Base-by-base conservation (phyloP, 2,113 vertebrate species). In the Psittacula cyanocephala region DNA sequence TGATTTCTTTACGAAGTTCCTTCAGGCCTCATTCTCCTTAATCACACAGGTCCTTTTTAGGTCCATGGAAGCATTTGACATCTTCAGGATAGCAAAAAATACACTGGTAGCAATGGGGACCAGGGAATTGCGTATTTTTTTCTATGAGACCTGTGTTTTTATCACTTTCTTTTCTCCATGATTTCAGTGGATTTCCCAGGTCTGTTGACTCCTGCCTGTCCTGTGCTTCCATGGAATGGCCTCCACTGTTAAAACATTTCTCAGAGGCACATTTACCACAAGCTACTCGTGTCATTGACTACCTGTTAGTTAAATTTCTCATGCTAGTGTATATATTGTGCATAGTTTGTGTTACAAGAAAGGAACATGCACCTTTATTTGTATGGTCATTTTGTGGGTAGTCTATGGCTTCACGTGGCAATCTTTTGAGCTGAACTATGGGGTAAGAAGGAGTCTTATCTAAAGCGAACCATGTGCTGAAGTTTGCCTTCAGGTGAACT, bases 401-500 rank as follows among this genome's bases (percentile, higher is more conserved):
- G 41, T 50, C 43, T 64, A 2, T 35, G 81, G 46, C 37, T 77
- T 72, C 65, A 25, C 0, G 2, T 33, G 59, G 28, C 37, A 41
- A 0, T 57, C 31, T 67, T 69, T 57, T 31, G 41, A 88, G 76
- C 10, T 52, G 86, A 81, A 31, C 80, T 44, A 12, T 2, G 29
- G 43, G 76, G 46, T 69, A 64, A 78, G 74, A 33, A 88, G 37
- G 37, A 71, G 43, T 53, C 50, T 90, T 86, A 81, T 18, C 41
- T 67, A 52, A 84, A 91, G 55, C 35, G 89, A 85, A 63, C 25
- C 11, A 9, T 18, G 28, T 69, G 89, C 65, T 91, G 49, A 72
- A 79, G 33, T 89, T 95, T 94, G 49, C 49, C 52, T 93, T 91
- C 67, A 33, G 41, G 44, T 88, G 71, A 93, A 41, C 50, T 88